Base-by-base conservation (phyloP, 1,140 invertebrate species). In the Drosophila sp. region DNA sequence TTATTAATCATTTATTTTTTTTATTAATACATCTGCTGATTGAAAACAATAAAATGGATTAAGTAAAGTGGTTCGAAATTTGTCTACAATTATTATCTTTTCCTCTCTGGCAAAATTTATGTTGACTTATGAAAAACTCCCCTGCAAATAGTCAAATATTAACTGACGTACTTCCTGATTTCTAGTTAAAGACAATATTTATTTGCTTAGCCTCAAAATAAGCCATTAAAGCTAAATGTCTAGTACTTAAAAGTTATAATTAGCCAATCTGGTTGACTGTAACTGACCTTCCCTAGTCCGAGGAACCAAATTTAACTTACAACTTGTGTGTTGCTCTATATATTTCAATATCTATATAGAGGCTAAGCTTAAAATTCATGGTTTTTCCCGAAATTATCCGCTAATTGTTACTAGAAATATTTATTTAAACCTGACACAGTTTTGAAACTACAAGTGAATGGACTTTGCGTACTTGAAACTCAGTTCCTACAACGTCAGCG, bases 401-500 rank as follows among this genome's bases (percentile, higher is more conserved):
- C 41, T 33, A 0, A 38, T 60, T 58, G 7, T 58, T 58, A 25
- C n/a, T 25, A 44, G 8, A 33, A 72, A 66, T 60, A 73, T 74
- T 73, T 66, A 4, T 33, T 44, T 23, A 61, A 29, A 61, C 50
- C 60, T 76, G 73, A 76, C 73, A 76, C 73, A 76, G 11, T 40
- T 54, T 35, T 63, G 27, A 30, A 38, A 17, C 30, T 4, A 41
- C 40, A n/a, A 38, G 35, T 38, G 11, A 50, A 50, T 50, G 44
- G 40, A 41, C 50, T 61, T 50, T 47, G 7, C 32, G 10, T 61
- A 29, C 29, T 30, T n/a, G 44, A 50, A 50, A 40, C 29, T 5
- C 8, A 54, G 23, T 41, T 60, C 35, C 58, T 60, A 4, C 72
- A 73, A 76, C 73, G 66, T 76, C 72, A 76, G 73, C 44, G 66